Evolutionary conservation across 2,888 invertebrate species (phyloP).

Genomic region (Metalampra italica): DNA sequence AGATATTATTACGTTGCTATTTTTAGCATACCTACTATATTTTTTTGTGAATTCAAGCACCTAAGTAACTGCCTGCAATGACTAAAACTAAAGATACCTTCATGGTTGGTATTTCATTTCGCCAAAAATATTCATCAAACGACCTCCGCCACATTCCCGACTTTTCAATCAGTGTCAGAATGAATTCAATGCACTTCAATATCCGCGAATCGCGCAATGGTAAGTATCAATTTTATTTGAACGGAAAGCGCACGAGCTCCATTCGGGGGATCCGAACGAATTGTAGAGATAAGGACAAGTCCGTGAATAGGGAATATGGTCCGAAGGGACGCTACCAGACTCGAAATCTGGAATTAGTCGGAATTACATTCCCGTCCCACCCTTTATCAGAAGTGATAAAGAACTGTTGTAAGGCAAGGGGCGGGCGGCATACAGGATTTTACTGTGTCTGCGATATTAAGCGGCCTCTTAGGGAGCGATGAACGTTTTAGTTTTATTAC

Average conservation of each 20-base stretch:
- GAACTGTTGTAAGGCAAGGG: conserved; percentile 32
- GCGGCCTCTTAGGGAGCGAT: neutral
- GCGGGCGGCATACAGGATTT: conserved; percentile 30
- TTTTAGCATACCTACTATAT: no score
- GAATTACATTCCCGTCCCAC: conserved; percentile 38
- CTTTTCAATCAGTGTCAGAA: conserved; percentile 52
- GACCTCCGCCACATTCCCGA: conserved; percentile 23
- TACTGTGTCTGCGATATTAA: conserved; percentile 25
- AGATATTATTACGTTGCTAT: no score
- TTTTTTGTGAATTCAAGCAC: no score
- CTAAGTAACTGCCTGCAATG: no score
- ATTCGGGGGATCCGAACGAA: conserved; percentile 32
- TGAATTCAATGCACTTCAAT: conserved; percentile 57
- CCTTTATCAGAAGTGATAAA: conserved; percentile 42
- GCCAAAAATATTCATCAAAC: conserved; percentile 14
- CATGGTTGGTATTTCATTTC: conserved; percentile 2
- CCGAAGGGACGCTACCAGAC: conserved; percentile 30
- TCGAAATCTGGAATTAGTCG: conserved; percentile 47
- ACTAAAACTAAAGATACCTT: neutral
- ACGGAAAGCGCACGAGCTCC: conserved; percentile 32
- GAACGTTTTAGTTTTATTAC: neutral
- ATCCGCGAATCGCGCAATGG: conserved; percentile 31
- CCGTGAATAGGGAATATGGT: conserved; percentile 31
- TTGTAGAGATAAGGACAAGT: conserved; percentile 39
- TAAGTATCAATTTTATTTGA: conserved; percentile 54